Evolutionary conservation across 2,888 invertebrate species (phyloP).

Genomic region (Vesta saturnalis): DNA sequence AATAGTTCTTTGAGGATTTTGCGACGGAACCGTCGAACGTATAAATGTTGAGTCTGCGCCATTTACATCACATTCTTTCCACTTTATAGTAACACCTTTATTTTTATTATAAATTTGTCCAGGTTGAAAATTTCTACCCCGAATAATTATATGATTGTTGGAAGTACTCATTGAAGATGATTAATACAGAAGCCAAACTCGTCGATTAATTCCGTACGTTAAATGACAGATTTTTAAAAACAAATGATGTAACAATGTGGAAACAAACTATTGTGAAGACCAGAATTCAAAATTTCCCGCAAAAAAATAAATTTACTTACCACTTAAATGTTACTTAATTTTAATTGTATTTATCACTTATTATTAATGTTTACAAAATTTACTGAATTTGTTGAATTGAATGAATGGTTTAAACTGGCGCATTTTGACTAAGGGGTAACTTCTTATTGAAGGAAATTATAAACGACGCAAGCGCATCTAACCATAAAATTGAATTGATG

Average conservation of each 20-base stretch:
- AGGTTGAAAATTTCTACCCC: slow-evolving; percentile 33
- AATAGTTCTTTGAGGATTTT: neutral
- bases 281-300: no score
- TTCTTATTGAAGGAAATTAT: slow-evolving; percentile 9
- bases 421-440: neutral
- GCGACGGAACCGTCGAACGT: neutral
- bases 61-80: slow-evolving; percentile 5
- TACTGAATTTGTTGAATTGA: neutral
- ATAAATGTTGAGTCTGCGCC: slow-evolving; percentile 1
- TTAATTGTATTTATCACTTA: neutral
- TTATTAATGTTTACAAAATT: neutral
- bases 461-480: neutral
- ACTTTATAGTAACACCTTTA: slow-evolving; percentile 9
- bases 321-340: neutral
- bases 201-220: neutral
- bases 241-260: neutral
- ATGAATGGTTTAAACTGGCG: slow-evolving; percentile 8
- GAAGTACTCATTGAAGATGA: slow-evolving; percentile 13
- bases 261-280: no score
- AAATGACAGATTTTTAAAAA: slow-evolving; percentile 2
- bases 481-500: neutral
- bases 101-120: slow-evolving; percentile 10
- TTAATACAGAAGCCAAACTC: neutral
- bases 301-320: slow-evolving; percentile 10
- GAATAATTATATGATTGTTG: slow-evolving; percentile 41